Conservation (phyloP, 2,113 vertebrate genomes). For the Psittacula cyanocephala region DNA sequence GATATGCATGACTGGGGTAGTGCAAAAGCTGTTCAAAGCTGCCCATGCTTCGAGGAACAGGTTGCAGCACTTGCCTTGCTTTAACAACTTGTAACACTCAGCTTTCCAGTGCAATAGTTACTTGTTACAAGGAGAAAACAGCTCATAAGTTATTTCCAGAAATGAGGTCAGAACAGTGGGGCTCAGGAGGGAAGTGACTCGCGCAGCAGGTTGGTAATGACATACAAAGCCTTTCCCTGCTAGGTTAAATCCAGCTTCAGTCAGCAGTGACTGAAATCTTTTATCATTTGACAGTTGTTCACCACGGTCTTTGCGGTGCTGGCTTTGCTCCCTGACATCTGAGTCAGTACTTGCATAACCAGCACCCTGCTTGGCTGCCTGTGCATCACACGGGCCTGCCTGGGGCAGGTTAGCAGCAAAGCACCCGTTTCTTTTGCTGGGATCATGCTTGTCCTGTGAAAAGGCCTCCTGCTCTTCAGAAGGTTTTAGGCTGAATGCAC, state of each 20-base stretch:
- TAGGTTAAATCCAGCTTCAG: constrained; percentile 10
- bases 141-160: constrained; percentile 45
- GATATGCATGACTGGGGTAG: background rate
- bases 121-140: background rate
- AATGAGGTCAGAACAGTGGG: constrained; percentile 15
- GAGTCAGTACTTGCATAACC: background rate
- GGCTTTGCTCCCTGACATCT: constrained; percentile 10
- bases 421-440: background rate
- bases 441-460: background rate
- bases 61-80: background rate
- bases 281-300: constrained; percentile 20
- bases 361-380: background rate
- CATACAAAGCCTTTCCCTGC: constrained; percentile 31
- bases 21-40: background rate
- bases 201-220: background rate
- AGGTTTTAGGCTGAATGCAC: background rate
- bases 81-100: background rate
- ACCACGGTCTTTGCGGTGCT: background rate
- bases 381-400: background rate
- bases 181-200: background rate
- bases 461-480: background rate
- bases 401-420: background rate
- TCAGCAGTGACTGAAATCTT: constrained; percentile 32
- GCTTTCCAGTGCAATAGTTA: background rate
- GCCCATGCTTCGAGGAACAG: background rate